These are phyloP conservation scores for Oryzias woworae DNA, from an alignment of 2,113 vertebrate species.

Conservation along the genomic window DNA sequence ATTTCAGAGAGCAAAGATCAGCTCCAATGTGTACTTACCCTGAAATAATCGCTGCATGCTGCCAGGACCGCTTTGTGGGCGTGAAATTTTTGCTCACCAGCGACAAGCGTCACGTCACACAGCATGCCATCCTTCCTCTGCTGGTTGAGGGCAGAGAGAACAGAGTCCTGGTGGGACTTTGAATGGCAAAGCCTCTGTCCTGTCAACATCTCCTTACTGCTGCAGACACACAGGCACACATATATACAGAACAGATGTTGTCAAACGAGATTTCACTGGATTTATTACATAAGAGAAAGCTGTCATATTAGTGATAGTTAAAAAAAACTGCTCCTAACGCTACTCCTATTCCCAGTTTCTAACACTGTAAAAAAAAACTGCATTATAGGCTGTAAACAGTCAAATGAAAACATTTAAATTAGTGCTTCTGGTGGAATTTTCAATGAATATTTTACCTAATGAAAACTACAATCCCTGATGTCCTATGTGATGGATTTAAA, in stretches of 20 bases:
- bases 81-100: conserved; percentile 94
- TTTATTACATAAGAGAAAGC: background rate
- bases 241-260: background rate
- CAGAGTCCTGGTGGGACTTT: conserved; percentile 91
- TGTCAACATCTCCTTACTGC: conserved; percentile 92
- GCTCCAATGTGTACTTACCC: conserved; percentile 79
- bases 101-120: conserved; percentile 93
- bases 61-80: conserved; percentile 96
- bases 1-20: background rate
- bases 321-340: background rate
- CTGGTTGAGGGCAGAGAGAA: conserved; percentile 93
- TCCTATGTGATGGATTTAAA: too few species aligned
- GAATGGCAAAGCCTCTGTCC: conserved; percentile 97
- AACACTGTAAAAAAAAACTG: background rate
- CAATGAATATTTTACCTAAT: too few species aligned
- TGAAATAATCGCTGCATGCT: conserved; percentile 97
- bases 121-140: conserved; percentile 94
- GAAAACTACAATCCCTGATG: too few species aligned
- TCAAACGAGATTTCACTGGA: conserved; percentile 2
- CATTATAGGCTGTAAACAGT: too few species aligned
- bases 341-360: background rate
- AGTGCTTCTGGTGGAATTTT: too few species aligned
- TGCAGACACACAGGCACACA: conserved; percentile 47
- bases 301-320: conserved; percentile 3
- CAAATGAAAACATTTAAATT: too few species aligned